Conservation (phyloP, 2,113 vertebrate species). For the Myotis davidii region DNA sequence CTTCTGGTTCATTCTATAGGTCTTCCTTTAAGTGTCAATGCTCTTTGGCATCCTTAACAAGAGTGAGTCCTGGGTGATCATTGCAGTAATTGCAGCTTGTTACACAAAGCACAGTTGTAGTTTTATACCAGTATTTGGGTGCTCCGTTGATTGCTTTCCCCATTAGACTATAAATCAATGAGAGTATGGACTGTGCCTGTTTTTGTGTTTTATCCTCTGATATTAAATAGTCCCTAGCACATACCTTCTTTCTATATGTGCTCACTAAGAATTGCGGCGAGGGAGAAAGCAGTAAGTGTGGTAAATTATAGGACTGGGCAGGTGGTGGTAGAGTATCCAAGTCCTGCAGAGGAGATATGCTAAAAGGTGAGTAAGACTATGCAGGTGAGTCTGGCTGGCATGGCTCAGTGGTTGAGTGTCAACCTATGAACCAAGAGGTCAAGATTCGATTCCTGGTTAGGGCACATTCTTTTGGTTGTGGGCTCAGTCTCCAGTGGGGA, state of each 20-base stretch:
- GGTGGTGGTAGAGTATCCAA: no score
- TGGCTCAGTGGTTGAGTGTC: no score
- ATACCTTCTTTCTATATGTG: background rate
- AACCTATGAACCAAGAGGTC: no score
- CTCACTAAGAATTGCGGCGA: background rate
- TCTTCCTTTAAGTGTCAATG: background rate
- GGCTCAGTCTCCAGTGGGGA: no score
- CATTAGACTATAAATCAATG: background rate
- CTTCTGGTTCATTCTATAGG: background rate
- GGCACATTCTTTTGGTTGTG: no score
- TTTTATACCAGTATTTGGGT: background rate
- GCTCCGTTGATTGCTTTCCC: background rate
- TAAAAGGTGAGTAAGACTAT: background rate
- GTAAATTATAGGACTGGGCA: background rate
- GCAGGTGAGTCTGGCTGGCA: no score
- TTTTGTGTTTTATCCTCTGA: background rate
- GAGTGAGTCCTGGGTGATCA: background rate
- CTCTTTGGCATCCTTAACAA: background rate
- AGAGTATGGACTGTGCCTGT: background rate
- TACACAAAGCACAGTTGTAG: background rate
- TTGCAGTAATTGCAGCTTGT: background rate
- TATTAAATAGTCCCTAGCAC: background rate
- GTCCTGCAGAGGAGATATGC: background rate
- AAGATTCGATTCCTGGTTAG: no score
- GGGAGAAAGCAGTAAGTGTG: background rate